These are phyloP conservation scores for Gambelia wislizenii DNA, from an alignment of 2,797 vertebrate genomes.

Conservation along the genomic window DNA sequence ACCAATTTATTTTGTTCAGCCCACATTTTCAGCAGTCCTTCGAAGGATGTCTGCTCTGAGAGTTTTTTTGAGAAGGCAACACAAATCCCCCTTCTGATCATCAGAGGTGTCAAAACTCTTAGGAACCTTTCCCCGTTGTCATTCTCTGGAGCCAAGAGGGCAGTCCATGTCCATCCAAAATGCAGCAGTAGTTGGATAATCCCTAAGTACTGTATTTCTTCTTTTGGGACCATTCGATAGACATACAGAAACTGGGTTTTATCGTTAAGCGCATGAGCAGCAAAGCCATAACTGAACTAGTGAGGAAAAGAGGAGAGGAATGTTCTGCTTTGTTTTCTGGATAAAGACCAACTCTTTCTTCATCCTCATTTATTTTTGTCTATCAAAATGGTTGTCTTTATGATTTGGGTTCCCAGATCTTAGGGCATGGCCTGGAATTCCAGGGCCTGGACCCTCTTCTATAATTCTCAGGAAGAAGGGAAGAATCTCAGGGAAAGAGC, in stretches of 20 bases:
- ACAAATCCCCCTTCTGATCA: background rate
- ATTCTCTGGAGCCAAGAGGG: background rate
- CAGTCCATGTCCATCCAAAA: constrained; percentile 33
- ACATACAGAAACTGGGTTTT: background rate
- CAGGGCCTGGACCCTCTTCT: no score
- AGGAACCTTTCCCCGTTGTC: constrained; percentile 2
- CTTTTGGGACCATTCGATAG: constrained; percentile 9
- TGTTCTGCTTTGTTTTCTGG: no score
- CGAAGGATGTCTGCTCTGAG: no score
- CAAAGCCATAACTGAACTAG: background rate
- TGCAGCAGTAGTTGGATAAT: constrained; percentile 29
- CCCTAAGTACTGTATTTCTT: background rate
- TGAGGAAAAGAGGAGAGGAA: no score
- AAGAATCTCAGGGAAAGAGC: no score
- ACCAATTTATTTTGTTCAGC: rapidly evolving
- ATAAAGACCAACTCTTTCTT: no score
- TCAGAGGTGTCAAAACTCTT: background rate
- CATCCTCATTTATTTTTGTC: no score
- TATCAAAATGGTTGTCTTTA: no score
- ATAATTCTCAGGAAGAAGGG: no score
- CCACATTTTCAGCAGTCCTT: no score
- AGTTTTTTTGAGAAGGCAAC: background rate
- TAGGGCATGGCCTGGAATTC: no score
- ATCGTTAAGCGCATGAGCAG: background rate
- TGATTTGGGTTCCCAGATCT: no score